Evolutionary conservation across 64 coral and sea anemone species (phyloP).

Genomic region (Acropora yongei): DNA sequence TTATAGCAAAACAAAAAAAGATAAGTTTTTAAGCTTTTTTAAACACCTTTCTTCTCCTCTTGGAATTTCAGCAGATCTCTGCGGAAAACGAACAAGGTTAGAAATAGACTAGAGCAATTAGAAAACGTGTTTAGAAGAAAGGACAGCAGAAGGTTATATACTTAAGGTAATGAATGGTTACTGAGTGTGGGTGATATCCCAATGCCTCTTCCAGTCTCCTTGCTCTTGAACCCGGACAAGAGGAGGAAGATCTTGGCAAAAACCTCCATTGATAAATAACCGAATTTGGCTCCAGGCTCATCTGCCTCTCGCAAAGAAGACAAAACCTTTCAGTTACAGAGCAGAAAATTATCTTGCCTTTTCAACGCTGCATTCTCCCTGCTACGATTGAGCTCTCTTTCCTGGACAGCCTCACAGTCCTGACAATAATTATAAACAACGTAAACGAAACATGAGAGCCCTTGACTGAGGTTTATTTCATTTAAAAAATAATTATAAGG

Average conservation of each 20-base stretch:
- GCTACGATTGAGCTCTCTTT: not conserved
- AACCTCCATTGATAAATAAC: not conserved
- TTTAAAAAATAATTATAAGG: too few relatives aligned
- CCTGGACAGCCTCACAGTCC: slow-evolving; percentile 6
- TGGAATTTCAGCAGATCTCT: slow-evolving; percentile 16
- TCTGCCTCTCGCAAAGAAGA: too few relatives aligned
- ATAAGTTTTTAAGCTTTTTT: too few relatives aligned
- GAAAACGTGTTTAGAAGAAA: not conserved
- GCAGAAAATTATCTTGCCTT: not conserved
- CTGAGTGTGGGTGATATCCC: not conserved
- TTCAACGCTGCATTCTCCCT: slow-evolving; percentile 12
- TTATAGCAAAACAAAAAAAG: too few relatives aligned
- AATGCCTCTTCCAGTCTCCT: not conserved
- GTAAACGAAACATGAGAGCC: not conserved
- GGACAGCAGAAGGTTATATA: not conserved
- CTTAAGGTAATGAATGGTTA: not conserved
- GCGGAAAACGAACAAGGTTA: not conserved
- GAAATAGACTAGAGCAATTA: too few relatives aligned
- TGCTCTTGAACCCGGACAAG: not conserved
- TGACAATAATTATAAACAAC: not conserved
- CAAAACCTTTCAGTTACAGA: too few relatives aligned
- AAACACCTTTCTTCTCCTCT: slow-evolving; percentile 27
- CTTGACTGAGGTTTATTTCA: not conserved
- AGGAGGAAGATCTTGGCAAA: not conserved
- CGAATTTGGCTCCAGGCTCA: too few relatives aligned